These are phyloP conservation scores for Bambusicola thoracicus DNA, from an alignment of 2,113 vertebrate species.

Conservation along the genomic window DNA sequence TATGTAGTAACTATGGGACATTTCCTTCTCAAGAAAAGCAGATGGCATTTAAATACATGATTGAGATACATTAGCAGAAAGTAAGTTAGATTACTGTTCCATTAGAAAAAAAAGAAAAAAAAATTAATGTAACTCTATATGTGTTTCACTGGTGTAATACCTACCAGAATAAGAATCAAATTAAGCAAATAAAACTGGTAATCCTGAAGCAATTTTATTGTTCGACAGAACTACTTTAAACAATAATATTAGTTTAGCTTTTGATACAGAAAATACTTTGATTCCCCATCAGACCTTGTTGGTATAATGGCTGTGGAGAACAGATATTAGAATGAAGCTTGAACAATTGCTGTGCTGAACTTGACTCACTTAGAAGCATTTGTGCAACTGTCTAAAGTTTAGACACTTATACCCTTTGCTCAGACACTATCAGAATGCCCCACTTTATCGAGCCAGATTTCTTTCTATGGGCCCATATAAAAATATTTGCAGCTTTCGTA, in stretches of 20 bases:
- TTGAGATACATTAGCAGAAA: background rate
- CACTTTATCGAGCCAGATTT: background rate
- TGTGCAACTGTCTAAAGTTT: background rate
- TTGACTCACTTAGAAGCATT: background rate
- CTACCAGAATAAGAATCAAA: background rate
- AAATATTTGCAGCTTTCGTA: background rate
- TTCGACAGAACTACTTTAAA: background rate
- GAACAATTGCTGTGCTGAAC: background rate
- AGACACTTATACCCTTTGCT: background rate
- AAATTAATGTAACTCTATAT: background rate
- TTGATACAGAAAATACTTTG: background rate
- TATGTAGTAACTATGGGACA: background rate
- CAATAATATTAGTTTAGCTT: background rate
- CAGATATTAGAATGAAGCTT: background rate
- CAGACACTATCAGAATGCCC: background rate
- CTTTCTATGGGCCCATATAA: background rate
- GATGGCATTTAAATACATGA: background rate
- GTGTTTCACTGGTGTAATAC: background rate
- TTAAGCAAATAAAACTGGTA: background rate
- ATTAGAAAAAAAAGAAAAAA: background rate
- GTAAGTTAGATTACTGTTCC: background rate
- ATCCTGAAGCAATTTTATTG: background rate
- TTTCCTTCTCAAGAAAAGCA: background rate
- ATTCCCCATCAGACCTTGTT: background rate
- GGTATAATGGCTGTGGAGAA: background rate